Evolutionary conservation across 2,888 invertebrate species (phyloP).

Genomic region (Phortica okadai): DNA sequence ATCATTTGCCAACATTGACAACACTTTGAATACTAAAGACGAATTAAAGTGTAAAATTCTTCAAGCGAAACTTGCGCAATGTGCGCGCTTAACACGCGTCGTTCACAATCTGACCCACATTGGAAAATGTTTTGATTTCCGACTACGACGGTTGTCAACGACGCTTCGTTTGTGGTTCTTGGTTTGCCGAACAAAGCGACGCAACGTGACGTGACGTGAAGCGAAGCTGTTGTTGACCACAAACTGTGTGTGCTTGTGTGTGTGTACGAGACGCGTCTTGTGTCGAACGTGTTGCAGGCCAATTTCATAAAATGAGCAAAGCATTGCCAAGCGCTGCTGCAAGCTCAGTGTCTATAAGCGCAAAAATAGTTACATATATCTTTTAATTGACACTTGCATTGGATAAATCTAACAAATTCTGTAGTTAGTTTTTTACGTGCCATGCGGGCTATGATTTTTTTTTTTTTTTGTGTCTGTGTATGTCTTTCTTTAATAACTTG

Average conservation of each 20-base stretch:
- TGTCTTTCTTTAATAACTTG: background rate
- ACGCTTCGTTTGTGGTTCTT: conserved; percentile 1
- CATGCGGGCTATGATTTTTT: background rate
- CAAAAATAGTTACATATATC: conserved; percentile 44
- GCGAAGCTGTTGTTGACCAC: background rate
- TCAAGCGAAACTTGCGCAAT: conserved; percentile 27
- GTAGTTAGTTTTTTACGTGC: background rate
- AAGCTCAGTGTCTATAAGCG: conserved; percentile 1
- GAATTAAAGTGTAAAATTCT: conserved; percentile 16
- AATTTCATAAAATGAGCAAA: conserved; percentile 2
- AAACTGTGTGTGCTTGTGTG: background rate
- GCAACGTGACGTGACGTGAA: background rate
- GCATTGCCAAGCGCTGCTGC: background rate
- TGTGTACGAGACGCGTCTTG: background rate
- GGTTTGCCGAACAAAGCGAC: background rate
- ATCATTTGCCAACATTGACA: background rate
- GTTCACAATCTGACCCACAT: conserved; percentile 26
- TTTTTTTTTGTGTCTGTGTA: background rate
- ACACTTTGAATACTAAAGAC: background rate
- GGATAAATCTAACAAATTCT: conserved; percentile 40
- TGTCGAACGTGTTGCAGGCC: conserved; percentile 4
- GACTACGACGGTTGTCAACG: conserved; percentile 14
- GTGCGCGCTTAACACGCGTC: conserved; percentile 16
- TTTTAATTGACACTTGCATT: conserved; percentile 60
- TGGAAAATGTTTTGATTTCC: conserved; percentile 27